Evolutionary conservation across 2,888 invertebrate species (phyloP).

Genomic region (Caenorhabditis doughertyi): DNA sequence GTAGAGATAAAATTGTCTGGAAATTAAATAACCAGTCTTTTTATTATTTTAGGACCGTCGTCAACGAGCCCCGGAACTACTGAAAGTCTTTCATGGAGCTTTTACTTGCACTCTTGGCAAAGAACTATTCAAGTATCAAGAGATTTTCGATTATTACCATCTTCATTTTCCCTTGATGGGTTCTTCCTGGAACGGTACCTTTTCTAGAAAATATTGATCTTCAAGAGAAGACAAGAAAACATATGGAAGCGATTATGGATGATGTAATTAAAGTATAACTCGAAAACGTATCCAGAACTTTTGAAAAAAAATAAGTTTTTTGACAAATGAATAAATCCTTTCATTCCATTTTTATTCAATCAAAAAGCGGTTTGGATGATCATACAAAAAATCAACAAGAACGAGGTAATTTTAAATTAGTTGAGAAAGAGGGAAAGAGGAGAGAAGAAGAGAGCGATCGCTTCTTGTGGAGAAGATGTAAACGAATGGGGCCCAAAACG

Average conservation of each 20-base stretch:
- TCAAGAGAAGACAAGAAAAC: neutral
- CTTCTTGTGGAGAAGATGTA: too few relatives aligned
- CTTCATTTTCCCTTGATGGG: slow-evolving; percentile 37
- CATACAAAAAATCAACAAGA: too few relatives aligned
- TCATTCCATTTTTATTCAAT: too few relatives aligned
- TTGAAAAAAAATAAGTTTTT: neutral
- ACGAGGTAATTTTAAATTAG: too few relatives aligned
- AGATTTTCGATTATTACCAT: slow-evolving; percentile 37
- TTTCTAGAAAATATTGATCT: neutral
- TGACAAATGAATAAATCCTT: too few relatives aligned
- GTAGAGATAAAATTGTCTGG: neutral
- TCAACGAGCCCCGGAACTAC: slow-evolving; percentile 1
- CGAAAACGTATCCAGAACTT: slow-evolving; percentile 10
- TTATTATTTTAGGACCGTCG: slow-evolving; percentile 12
- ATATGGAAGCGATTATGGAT: slow-evolving; percentile 14
- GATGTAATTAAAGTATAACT: slow-evolving; percentile 16
- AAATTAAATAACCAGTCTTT: neutral
- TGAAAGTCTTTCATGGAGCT: slow-evolving; percentile 5
- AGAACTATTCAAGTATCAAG: neutral
- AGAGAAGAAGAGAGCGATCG: too few relatives aligned
- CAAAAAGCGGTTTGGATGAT: too few relatives aligned
- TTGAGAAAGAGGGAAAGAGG: too few relatives aligned
- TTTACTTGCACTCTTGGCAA: neutral
- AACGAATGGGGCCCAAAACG: too few relatives aligned
- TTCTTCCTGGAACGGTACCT: slow-evolving; percentile 10